Evolutionary conservation across 2,113 vertebrate species (phyloP).

Genomic region (Xenopus borealis): DNA sequence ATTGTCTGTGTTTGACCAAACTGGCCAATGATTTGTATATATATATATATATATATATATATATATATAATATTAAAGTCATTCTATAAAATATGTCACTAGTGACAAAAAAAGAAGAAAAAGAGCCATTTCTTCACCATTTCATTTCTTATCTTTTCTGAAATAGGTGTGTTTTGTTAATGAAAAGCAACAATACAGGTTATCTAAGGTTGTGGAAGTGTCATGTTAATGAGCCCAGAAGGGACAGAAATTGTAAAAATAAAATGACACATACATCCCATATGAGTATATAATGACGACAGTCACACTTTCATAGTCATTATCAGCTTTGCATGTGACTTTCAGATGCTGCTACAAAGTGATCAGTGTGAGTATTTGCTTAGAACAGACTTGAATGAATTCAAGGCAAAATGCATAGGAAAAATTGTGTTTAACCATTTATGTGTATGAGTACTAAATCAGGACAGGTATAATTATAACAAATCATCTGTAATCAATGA

Average conservation of each 20-base stretch:
- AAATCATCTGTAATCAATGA: too few species aligned
- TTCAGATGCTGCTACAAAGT: constrained; percentile 4
- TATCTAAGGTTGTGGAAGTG: not conserved
- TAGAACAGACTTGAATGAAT: not conserved
- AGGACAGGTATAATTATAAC: too few species aligned
- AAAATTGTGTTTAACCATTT: not conserved
- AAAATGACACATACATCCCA: constrained; percentile 19
- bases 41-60: too few species aligned
- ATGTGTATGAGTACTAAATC: too few species aligned
- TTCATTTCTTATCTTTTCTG: too few species aligned
- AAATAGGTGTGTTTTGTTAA: too few species aligned
- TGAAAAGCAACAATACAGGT: not conserved
- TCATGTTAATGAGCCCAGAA: not conserved
- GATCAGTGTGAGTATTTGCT: not conserved
- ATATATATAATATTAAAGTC: too few species aligned
- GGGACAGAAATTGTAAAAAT: constrained; percentile 7
- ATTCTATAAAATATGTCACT: too few species aligned
- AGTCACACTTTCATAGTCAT: constrained; percentile 6
- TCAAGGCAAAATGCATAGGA: not conserved
- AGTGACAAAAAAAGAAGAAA: too few species aligned
- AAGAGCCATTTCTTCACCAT: too few species aligned
- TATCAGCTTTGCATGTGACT: constrained; percentile 27
- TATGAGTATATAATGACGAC: constrained; percentile 16
- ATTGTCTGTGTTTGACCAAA: too few species aligned
- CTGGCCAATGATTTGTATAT: too few species aligned